These are phyloP conservation scores for Himalopsyche japonica DNA, from an alignment of 2,888 invertebrate species.

Conservation along the genomic window DNA sequence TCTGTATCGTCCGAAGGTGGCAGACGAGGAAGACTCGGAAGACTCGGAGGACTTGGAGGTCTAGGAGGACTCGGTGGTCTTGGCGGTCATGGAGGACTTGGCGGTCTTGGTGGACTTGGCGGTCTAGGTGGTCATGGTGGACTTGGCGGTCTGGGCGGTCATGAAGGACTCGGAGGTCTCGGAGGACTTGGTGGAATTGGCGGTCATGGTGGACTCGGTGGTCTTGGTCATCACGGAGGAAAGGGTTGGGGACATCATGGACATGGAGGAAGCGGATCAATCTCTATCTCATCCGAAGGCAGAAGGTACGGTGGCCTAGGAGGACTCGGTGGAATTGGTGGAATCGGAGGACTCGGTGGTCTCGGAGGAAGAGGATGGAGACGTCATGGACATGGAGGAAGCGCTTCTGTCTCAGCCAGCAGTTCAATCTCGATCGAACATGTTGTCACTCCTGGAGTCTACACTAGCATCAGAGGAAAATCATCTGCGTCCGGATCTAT, in stretches of 20 bases:
- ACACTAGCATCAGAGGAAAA: too few species aligned
- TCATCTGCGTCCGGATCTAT: too few species aligned
- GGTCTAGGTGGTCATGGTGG: background rate
- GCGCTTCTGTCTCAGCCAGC: too few species aligned
- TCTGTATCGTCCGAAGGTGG: background rate
- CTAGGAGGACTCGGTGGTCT: background rate
- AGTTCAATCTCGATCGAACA: too few species aligned
- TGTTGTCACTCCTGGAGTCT: too few species aligned
- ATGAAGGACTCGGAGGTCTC: background rate
- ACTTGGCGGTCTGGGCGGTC: background rate
- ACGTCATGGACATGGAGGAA: background rate
- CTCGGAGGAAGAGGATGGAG: too few species aligned
- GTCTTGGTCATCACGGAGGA: background rate
- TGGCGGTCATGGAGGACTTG: background rate
- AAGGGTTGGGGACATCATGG: too few species aligned
- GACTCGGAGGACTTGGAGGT: background rate
- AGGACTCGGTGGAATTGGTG: background rate
- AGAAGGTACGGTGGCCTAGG: slow-evolving; percentile 4
- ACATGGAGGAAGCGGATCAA: too few species aligned
- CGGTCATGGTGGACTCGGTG: background rate
- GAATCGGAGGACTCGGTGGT: too few species aligned
- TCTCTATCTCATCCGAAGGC: too few species aligned
- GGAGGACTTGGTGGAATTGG: background rate
- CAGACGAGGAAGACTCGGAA: background rate
- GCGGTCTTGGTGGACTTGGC: background rate